These are phyloP conservation scores for Intellagama lesueurii DNA, from an alignment of 2,797 vertebrate genomes.

Conservation along the genomic window DNA sequence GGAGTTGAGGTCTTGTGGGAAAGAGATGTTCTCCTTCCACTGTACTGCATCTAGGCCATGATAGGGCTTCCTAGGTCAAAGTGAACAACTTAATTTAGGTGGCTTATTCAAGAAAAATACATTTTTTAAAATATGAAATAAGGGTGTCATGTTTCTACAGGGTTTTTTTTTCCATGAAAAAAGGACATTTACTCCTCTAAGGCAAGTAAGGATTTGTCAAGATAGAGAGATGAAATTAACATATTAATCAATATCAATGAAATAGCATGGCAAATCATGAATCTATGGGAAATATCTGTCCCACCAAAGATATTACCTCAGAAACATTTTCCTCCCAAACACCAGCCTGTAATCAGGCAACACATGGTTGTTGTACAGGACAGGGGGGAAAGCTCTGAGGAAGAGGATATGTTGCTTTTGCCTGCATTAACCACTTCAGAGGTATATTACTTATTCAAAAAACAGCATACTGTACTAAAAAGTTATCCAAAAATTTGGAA, in stretches of 20 bases:
- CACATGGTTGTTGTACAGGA: neutral
- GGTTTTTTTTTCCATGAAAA: neutral
- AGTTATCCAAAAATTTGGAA: slow-evolving; percentile 16
- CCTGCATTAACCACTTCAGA: slow-evolving; percentile 15
- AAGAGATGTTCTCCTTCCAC: neutral
- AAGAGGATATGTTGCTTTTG: neutral
- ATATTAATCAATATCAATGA: neutral
- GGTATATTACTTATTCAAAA: slow-evolving; percentile 9
- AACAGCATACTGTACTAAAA: slow-evolving; percentile 2
- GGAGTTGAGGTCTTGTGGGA: neutral
- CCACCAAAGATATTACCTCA: neutral
- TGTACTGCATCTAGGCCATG: neutral
- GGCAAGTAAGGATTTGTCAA: neutral
- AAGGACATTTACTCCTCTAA: neutral
- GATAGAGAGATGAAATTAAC: neutral
- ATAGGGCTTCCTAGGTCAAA: neutral
- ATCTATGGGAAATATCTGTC: neutral
- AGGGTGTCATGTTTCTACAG: neutral
- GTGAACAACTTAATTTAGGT: neutral
- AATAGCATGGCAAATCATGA: neutral
- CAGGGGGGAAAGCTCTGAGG: neutral
- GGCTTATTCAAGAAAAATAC: neutral
- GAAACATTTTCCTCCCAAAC: neutral
- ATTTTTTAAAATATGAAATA: neutral
- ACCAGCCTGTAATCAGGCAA: neutral